Evolutionary conservation across 2,113 vertebrate genomes (phyloP), one percentile per base, ranked within the genome.

Genomic region (Zapus hudsonius): DNA sequence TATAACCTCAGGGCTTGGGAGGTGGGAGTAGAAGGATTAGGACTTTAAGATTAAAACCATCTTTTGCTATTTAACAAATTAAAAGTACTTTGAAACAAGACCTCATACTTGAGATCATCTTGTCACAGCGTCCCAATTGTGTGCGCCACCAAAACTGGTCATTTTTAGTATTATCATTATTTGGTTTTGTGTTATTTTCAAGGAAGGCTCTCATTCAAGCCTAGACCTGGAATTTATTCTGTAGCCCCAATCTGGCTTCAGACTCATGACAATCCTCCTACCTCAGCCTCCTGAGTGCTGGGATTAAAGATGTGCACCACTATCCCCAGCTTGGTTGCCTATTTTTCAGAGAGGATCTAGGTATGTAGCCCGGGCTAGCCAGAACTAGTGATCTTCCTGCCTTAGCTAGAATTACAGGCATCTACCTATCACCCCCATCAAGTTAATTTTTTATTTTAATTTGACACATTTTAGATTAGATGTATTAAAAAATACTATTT

Each of bases 401-500:
- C 52, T 52, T 52, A 52, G 52, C 6, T 52, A 52, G 52, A 15
- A 52, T 52, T 52, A 52, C 52, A 52, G 52, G 16, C 52, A 52
- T 52, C 12, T 15, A 52, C 16, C 12, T 15, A 52, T 52, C 11
- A 12, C 7, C 52, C 52, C 12, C 52, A 52, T 13, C 31, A 1
- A 4, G 23, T 7, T 7, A 27, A 27, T 27, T 63, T 63, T 63
- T 61, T 3, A 67, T 52, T 52, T 52, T 61, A 23, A 61, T 40
- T 4, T 72, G 13, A 72, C 36, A 36, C 38, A n/a, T 72, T 72
- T 72, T 72, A 22, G 31, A 81, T 70, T 73, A 63, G 23, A 47
- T 87, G 84, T 91, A 91, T 79, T 66, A 81, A 87, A 81, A 87
- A 85, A 88, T 72, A 31, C 73, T 23, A 0, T n/a, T 73, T 76